Conservation (phyloP, 2,888 invertebrate genomes). For the Euproctis similis region DNA sequence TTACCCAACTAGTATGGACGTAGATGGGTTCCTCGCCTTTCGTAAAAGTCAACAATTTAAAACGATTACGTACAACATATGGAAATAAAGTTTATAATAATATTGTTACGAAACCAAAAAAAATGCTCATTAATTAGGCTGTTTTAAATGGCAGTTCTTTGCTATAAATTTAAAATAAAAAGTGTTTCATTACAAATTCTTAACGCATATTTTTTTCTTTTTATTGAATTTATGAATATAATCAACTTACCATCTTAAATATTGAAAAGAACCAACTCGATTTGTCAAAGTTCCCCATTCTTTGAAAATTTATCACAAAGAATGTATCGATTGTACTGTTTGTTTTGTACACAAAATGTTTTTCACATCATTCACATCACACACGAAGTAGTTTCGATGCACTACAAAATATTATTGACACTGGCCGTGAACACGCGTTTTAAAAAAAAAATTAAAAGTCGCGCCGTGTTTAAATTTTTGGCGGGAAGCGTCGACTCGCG, state of each 20-base stretch:
- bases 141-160: slow-evolving; percentile 11
- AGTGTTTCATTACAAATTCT: slow-evolving; percentile 1
- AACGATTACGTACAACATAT: slow-evolving; percentile 30
- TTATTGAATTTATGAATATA: slow-evolving; percentile 7
- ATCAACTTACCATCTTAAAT: slow-evolving; percentile 68
- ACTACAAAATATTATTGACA: slow-evolving; percentile 35
- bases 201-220: neutral
- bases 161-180: slow-evolving; percentile 10
- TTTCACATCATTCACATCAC: slow-evolving; percentile 64
- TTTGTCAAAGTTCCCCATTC: slow-evolving; percentile 60
- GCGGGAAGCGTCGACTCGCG: slow-evolving; percentile 65
- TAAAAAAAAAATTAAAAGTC: slow-evolving; percentile 34
- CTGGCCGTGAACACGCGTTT: slow-evolving; percentile 46
- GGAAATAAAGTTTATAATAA: slow-evolving; percentile 26
- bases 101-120: slow-evolving; percentile 27
- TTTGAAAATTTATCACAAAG: slow-evolving; percentile 37
- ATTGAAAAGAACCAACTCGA: slow-evolving; percentile 40
- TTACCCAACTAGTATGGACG: slow-evolving; percentile 43
- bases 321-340: slow-evolving; percentile 35
- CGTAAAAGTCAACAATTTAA: slow-evolving; percentile 30
- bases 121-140: slow-evolving; percentile 20
- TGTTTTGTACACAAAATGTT: slow-evolving; percentile 36
- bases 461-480: slow-evolving; percentile 54
- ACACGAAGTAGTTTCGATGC: slow-evolving; percentile 34
- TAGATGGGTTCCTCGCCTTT: slow-evolving; percentile 27